Conservation (phyloP, 2,113 vertebrate species). For the Murina feae region DNA sequence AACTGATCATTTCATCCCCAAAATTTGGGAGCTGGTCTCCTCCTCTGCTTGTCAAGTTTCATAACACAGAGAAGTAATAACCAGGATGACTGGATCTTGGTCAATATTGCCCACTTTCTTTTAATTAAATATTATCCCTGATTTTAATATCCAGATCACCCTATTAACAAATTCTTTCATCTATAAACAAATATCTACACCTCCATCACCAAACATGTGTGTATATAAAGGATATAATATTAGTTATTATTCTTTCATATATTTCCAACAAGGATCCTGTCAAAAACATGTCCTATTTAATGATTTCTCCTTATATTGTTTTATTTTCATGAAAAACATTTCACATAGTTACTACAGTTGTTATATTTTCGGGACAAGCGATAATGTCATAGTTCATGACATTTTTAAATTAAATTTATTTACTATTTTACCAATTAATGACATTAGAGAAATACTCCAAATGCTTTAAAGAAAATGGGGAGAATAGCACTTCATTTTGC, state of each 20-base stretch:
- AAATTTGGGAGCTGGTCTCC: neutral
- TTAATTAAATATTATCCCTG: neutral
- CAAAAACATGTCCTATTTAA: neutral
- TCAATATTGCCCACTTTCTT: neutral
- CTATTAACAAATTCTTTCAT: neutral
- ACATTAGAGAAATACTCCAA: neutral
- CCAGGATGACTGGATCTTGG: neutral
- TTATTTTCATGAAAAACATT: neutral
- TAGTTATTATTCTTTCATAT: neutral
- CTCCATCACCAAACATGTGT: neutral
- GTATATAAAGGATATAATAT: neutral
- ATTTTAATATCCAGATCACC: neutral
- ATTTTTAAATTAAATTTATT: slow-evolving; percentile 4
- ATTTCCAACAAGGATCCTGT: neutral
- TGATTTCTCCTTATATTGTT: neutral
- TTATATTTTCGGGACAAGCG: neutral
- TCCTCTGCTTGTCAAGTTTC: neutral
- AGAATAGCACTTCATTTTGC: neutral
- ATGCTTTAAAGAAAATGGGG: neutral
- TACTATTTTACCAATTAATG: neutral
- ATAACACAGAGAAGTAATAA: neutral
- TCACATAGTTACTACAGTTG: neutral
- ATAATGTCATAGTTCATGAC: neutral
- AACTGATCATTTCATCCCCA: neutral
- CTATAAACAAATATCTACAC: neutral